A percentile compares a stretch with the other conserved stretches of the same genome.
Evolutionary conservation across 1,140 invertebrate species (phyloP).

Genomic region (Drosophila lacertosa): DNA sequence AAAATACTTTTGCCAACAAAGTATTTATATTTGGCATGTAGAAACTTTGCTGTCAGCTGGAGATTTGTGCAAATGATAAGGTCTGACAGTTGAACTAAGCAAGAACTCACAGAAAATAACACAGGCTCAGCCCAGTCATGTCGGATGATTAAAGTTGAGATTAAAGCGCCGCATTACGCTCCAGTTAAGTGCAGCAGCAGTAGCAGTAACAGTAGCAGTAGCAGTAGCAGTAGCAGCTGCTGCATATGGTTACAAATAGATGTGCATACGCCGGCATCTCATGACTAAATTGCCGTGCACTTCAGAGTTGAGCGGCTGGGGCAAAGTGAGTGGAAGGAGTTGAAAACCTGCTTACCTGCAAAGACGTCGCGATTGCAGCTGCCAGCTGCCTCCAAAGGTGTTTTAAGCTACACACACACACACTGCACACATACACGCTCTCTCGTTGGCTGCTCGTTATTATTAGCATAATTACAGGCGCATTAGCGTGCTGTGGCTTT

Average conservation of each 20-base stretch:
- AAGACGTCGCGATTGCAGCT: conserved; percentile 37
- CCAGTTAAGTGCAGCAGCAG: conserved; percentile 2
- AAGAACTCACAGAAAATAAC: conserved; percentile 17
- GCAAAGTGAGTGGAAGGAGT: neutral
- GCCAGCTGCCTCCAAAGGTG: conserved; percentile 42
- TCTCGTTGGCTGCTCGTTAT: conserved; percentile 63
- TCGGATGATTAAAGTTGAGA: conserved; percentile 29
- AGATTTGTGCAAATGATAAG: conserved; percentile 38
- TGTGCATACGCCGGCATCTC: conserved; percentile 30
- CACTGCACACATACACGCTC: neutral
- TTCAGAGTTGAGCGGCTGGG: conserved; percentile 32
- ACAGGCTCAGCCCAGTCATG: neutral
- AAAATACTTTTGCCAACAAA: conserved; percentile 27
- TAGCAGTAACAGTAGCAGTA: too few relatives aligned
- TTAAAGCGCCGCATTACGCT: conserved; percentile 18
- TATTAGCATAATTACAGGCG: conserved; percentile 82
- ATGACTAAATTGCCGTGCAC: conserved; percentile 67
- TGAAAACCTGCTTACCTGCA: conserved; percentile 55
- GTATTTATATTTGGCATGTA: conserved; percentile 37
- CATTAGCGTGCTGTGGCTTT: conserved; percentile 64
- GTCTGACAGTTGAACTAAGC: conserved; percentile 36
- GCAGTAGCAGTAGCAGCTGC: too few relatives aligned
- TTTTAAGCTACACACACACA: conserved; percentile 30
- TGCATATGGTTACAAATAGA: conserved; percentile 3
- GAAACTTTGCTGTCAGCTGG: conserved; percentile 35